Evolutionary conservation across 2,888 invertebrate genomes (phyloP).

Genomic region (Clunio marinus): DNA sequence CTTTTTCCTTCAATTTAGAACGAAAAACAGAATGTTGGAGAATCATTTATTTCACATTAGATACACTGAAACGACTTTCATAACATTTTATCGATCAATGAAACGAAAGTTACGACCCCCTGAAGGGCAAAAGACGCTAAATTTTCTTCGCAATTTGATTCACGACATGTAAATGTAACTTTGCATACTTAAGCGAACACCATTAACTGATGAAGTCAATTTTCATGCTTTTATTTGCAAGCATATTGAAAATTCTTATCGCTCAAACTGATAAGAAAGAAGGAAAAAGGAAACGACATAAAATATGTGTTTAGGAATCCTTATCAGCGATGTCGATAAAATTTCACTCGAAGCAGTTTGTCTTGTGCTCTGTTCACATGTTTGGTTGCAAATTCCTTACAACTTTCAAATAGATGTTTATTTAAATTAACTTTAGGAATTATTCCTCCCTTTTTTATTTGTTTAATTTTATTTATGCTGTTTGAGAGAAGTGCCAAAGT

Average conservation of each 20-base stretch:
- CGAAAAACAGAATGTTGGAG: not conserved
- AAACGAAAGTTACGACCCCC: conserved; percentile 7
- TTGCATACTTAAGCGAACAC: too few species aligned
- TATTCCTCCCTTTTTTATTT: conserved; percentile 3
- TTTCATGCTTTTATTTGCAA: not conserved
- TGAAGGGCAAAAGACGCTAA: not conserved
- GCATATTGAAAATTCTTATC: not conserved
- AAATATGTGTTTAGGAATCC: conserved; percentile 6
- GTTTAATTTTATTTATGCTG: too few species aligned
- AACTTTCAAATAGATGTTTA: not conserved
- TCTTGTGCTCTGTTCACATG: not conserved
- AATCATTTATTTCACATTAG: conserved; percentile 13
- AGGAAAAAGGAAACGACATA: not conserved
- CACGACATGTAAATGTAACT: not conserved
- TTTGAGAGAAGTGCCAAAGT: too few species aligned
- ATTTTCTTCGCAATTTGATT: conserved; percentile 18
- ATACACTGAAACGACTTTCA: not conserved
- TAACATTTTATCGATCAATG: not conserved
- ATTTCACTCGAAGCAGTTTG: not conserved
- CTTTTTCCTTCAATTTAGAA: not conserved
- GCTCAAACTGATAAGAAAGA: conserved; percentile 3
- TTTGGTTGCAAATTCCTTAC: conserved; percentile 4
- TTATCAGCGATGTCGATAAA: not conserved
- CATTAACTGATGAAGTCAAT: not conserved
- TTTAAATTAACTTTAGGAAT: not conserved